Evolutionary conservation across 23 tunicate species (phyloP).

Genomic region (Trididemnum clinides): DNA sequence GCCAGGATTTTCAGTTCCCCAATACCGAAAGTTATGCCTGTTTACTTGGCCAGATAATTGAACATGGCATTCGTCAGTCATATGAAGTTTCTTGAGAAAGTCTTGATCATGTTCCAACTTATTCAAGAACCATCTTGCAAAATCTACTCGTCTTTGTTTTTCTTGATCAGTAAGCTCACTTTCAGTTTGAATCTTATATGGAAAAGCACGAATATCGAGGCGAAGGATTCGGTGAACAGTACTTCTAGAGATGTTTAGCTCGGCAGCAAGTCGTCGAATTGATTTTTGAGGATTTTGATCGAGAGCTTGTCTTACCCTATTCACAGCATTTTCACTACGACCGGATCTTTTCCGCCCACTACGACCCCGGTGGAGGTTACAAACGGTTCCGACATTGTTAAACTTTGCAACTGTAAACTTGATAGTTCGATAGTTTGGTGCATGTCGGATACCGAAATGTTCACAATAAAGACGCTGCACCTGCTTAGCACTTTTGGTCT

Average conservation of each 20-base stretch:
- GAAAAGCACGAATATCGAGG: background rate
- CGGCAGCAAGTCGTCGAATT: conserved; percentile 2
- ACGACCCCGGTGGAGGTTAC: background rate
- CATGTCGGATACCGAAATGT: background rate
- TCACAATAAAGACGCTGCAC: background rate
- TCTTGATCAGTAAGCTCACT: background rate
- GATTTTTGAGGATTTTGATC: background rate
- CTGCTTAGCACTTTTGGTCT: background rate
- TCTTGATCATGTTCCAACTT: background rate
- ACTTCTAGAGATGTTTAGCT: background rate
- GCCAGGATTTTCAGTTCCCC: conserved; percentile 12
- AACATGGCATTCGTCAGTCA: conserved; percentile 20
- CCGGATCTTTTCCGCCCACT: background rate
- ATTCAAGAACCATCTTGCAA: background rate
- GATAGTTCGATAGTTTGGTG: conserved; percentile 2
- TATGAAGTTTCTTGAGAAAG: background rate
- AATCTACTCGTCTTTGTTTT: background rate
- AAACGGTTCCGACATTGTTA: background rate
- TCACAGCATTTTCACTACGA: conserved; percentile 3
- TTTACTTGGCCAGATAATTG: background rate
- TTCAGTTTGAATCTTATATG: background rate
- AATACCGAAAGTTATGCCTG: conserved; percentile 8
- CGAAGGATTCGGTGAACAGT: background rate
- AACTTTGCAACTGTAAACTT: background rate
- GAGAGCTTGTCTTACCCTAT: conserved; percentile 9